Evolutionary conservation across 2,797 vertebrate genomes (phyloP), one percentile per base, ranked within the genome.

Genomic region (Rallus crepitans): DNA sequence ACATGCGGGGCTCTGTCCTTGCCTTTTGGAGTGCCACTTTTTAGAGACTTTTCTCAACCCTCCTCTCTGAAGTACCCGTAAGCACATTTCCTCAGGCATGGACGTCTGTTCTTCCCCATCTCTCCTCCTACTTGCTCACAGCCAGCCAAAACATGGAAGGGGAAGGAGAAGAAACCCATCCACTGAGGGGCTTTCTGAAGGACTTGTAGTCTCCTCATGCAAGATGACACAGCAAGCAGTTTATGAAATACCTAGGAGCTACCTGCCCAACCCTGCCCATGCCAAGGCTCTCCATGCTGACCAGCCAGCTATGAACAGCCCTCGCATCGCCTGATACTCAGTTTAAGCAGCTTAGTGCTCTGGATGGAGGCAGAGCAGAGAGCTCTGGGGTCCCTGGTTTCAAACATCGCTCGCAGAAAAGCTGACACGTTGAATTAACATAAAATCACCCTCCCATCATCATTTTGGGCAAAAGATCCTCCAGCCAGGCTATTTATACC

Each of bases 361-460:
- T 78, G 42, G 60, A 94, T 18, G 0, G 0, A 81, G 70, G 64
- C 19, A 91, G 89, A 97, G 69, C 63, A 83, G 45, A 77, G 73
- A 69, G 33, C 64, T 69, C 88, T 37, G 11, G 66, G 89, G 75
- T 82, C 68, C 88, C 83, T 84, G 83, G 73, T 94, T 97, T 94
- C 90, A 94, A 82, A 97, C 75, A 94, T 82, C 90, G 83, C 92
- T 97, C 5, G 9, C 6, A 17, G 96, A 93, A 95, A 96, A 93
- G 52, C 96, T 97, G 97, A 97, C 97, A 96, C 6, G 4, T 95
- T 94, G 82, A 87, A 97, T 98, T 97, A 98, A 93, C 84, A 90
- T 96, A 92, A 96, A 96, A 39, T 65, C 93, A 81, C 57, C 89
- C 95, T 94, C 79, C 31, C 52, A 60, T 88, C 64, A 12, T 96